A percentile compares a stretch with the other conserved stretches of the same genome.
Evolutionary conservation across 2,888 invertebrate genomes (phyloP).

Genomic region (Anorthoa munda): DNA sequence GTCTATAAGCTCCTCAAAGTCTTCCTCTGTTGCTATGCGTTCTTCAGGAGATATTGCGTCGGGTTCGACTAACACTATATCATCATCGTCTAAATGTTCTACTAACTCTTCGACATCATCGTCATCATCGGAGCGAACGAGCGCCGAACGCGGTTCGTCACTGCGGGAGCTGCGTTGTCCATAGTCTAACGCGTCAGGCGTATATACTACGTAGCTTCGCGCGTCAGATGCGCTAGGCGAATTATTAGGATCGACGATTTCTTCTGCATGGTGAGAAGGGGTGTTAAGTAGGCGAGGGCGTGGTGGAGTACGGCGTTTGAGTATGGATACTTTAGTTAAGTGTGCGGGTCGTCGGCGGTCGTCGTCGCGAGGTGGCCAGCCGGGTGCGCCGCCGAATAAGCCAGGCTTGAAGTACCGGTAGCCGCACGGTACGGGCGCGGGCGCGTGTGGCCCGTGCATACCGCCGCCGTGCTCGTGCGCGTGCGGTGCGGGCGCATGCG

Average conservation of each 20-base stretch:
- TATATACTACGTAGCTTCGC: constrained; percentile 92
- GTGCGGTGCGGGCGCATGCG: constrained; percentile 88
- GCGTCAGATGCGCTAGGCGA: constrained; percentile 79
- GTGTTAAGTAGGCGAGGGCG: constrained; percentile 85
- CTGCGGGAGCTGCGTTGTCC: constrained; percentile 76
- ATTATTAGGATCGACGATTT: constrained; percentile 85
- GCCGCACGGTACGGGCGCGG: constrained; percentile 90
- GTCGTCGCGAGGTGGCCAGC: constrained; percentile 90
- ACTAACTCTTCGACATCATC: constrained; percentile 82
- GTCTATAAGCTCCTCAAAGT: constrained; percentile 92
- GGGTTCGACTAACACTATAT: constrained; percentile 92
- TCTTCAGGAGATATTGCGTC: constrained; percentile 92
- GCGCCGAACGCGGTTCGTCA: constrained; percentile 82
- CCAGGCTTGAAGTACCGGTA: constrained; percentile 92
- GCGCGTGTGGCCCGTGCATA: constrained; percentile 79
- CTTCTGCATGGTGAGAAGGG: constrained; percentile 76
- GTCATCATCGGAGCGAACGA: constrained; percentile 80
- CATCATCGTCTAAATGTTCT: constrained; percentile 90
- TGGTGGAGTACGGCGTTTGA: constrained; percentile 92
- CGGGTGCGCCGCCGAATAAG: constrained; percentile 92
- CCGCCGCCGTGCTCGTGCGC: constrained; percentile 75
- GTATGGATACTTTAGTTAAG: constrained; percentile 91
- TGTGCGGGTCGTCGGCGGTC: constrained; percentile 81
- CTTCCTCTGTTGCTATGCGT: constrained; percentile 92
- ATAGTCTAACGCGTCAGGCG: constrained; percentile 92